phyloP scores from a whole-genome alignment of 2,797 vertebrate genomes.

The Steatocranus sp. region DNA sequence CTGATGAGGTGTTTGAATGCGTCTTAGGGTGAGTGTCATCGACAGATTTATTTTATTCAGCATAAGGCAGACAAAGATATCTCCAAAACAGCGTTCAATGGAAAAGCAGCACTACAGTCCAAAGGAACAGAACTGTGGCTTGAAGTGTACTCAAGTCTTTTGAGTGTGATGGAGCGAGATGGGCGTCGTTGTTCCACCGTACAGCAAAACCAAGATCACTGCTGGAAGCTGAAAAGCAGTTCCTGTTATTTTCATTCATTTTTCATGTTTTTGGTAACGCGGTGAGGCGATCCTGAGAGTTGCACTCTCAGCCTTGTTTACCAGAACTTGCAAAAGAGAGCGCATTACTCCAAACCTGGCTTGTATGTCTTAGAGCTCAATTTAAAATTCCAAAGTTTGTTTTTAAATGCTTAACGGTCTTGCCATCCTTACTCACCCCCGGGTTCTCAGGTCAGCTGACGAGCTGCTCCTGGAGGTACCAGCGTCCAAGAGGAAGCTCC shows the following conservation, averaged over 20 bases:
- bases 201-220: neutral
- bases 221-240: neutral
- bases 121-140: neutral
- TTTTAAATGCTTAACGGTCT: neutral
- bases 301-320: neutral
- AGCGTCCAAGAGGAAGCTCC: neutral
- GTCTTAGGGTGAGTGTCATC: neutral
- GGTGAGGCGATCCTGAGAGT: neutral
- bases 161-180: neutral
- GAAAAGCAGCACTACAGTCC: neutral
- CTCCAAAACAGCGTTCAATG: neutral
- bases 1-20: neutral
- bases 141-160: neutral
- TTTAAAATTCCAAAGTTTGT: neutral
- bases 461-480: neutral
- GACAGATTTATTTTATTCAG: neutral
- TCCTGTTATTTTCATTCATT: neutral
- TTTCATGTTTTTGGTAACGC: neutral
- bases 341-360: neutral
- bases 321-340: neutral
- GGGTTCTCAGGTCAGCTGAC: neutral
- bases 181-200: fast-evolving
- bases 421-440: neutral
- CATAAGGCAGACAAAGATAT: neutral
- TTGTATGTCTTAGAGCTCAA: neutral